These are phyloP conservation scores for Mamestra configurata DNA, from an alignment of 1,140 invertebrate genomes.

Conservation along the genomic window DNA sequence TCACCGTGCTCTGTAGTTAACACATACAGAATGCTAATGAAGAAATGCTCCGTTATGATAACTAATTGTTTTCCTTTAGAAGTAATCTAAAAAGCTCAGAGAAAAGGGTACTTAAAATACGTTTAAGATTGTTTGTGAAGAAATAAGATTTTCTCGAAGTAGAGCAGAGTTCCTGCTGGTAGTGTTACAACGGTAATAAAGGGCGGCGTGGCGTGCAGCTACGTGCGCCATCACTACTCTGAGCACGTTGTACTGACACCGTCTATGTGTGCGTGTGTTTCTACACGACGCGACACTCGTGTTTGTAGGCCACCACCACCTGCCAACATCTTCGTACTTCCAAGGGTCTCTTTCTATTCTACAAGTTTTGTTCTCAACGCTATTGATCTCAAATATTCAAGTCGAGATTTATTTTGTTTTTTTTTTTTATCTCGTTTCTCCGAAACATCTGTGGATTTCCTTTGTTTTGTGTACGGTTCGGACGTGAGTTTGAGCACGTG, in stretches of 20 bases:
- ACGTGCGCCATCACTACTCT: conserved; percentile 64
- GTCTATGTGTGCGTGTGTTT: conserved; percentile 63
- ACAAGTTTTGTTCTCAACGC: conserved; percentile 58
- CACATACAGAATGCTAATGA: too few species aligned
- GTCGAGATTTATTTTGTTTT: conserved; percentile 61
- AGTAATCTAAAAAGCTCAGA: too few species aligned
- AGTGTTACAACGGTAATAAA: conserved; percentile 63
- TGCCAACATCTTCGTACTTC: conserved; percentile 65
- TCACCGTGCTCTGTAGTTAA: too few species aligned
- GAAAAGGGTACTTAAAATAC: too few species aligned
- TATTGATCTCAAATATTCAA: conserved; percentile 67
- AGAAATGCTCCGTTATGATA: too few species aligned
- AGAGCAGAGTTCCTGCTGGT: conserved; percentile 67
- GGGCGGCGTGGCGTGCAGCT: conserved; percentile 67
- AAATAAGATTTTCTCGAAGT: conserved; percentile 55
- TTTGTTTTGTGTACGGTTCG: conserved; percentile 63
- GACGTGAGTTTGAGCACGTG: conserved; percentile 70
- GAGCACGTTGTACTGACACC: conserved; percentile 58
- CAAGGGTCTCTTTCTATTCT: conserved; percentile 55
- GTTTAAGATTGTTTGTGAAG: too few species aligned
- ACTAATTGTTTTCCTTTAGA: too few species aligned
- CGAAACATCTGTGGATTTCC: conserved; percentile 71
- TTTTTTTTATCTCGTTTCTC: conserved; percentile 66
- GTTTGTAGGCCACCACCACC: conserved; percentile 75
- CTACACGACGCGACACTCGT: conserved; percentile 51